These are phyloP conservation scores for Hyposoter dolosus DNA, from an alignment of 2,888 invertebrate genomes.

Conservation along the genomic window DNA sequence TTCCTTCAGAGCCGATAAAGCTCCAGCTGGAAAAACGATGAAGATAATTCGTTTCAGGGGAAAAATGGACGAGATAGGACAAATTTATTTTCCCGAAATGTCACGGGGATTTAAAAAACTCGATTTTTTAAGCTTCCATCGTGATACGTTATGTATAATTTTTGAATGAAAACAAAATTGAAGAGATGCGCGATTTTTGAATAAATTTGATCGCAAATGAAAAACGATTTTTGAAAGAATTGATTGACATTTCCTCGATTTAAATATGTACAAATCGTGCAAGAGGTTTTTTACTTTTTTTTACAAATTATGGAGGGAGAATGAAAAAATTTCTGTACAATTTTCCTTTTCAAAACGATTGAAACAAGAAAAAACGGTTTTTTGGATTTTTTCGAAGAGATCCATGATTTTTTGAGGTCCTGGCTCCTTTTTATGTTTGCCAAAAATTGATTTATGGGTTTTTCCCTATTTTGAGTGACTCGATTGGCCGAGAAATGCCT, in stretches of 20 bases:
- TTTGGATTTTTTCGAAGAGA: not conserved
- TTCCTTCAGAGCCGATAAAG: conserved; percentile 86
- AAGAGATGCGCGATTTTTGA: not conserved
- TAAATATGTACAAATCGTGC: conserved; percentile 15
- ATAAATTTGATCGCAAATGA: not conserved
- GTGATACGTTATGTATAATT: not conserved
- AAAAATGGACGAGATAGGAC: conserved; percentile 18
- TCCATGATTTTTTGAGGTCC: not conserved
- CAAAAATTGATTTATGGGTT: conserved; percentile 9
- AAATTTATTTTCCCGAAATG: conserved; percentile 31
- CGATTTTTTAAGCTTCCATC: not conserved
- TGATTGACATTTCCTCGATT: not conserved
- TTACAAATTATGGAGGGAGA: not conserved
- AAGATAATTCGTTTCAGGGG: conserved; percentile 7
- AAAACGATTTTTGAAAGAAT: not conserved
- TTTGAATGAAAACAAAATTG: not conserved
- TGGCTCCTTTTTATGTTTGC: not conserved
- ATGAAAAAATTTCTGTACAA: not conserved
- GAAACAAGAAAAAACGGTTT: not conserved
- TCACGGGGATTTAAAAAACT: not conserved
- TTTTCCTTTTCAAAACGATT: not conserved
- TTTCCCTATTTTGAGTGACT: not conserved
- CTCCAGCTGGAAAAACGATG: conserved; percentile 80
- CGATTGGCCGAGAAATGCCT: not conserved
- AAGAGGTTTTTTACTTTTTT: not conserved